phyloP scores from a whole-genome alignment of 2,113 vertebrate genomes.

The Grallaria varia region DNA sequence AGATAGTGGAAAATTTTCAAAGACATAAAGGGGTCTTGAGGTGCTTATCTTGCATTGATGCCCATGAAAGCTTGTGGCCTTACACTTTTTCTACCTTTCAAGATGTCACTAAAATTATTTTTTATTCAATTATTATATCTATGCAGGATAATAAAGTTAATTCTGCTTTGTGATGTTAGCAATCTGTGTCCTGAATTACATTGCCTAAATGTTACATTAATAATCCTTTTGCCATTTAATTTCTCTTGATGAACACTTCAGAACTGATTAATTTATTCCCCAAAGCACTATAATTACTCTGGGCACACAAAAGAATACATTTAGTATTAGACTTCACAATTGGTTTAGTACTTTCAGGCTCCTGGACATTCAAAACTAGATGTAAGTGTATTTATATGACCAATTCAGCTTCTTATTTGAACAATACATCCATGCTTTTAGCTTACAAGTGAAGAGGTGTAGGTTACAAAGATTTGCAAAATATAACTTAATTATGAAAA shows the following conservation, averaged over 20 bases:
- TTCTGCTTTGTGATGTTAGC: neutral
- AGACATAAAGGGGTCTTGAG: neutral
- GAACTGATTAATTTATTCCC: neutral
- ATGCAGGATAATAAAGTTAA: neutral
- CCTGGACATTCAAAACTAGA: neutral
- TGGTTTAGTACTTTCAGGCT: neutral
- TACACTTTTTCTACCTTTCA: neutral
- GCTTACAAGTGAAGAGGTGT: neutral
- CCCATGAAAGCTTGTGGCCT: neutral
- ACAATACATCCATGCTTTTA: neutral
- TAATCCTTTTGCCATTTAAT: neutral
- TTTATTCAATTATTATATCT: neutral
- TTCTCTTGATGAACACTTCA: neutral
- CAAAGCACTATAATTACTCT: neutral
- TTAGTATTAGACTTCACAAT: neutral
- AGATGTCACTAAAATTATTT: neutral
- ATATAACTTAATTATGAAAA: constrained; percentile 29
- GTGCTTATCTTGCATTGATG: neutral
- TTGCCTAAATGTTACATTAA: neutral
- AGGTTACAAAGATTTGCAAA: neutral
- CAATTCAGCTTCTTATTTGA: neutral
- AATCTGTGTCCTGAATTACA: neutral
- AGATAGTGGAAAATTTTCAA: neutral
- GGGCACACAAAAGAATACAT: neutral
- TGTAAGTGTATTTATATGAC: neutral